Percentiles rank a stretch among this genome's conserved stretches.
phyloP scores from a whole-genome alignment of 2,797 vertebrate species.

The Thripadectes ignobilis region DNA sequence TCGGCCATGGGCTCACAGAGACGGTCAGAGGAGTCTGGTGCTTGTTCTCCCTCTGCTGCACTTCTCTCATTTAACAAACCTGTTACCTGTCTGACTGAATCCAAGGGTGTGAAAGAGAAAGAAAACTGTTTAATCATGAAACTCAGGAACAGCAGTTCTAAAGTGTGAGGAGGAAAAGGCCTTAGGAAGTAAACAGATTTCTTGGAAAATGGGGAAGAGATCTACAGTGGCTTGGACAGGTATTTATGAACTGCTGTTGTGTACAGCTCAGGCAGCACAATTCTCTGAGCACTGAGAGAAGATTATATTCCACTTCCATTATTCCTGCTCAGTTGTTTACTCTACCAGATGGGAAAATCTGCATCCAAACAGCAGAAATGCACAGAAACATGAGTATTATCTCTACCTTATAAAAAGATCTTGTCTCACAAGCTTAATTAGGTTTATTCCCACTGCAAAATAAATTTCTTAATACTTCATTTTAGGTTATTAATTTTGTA shows the following conservation, averaged over 20 bases:
- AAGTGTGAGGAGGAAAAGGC: not conserved
- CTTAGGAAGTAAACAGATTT: not conserved
- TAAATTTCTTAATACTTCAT: not conserved
- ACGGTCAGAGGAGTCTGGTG: fast-evolving
- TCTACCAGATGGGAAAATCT: not conserved
- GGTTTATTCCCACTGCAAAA: not conserved
- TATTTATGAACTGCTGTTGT: not conserved
- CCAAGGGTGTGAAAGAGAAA: not conserved
- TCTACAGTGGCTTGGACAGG: not conserved
- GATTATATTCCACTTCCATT: not conserved
- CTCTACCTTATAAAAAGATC: not conserved
- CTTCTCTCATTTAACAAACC: fast-evolving
- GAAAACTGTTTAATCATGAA: not conserved
- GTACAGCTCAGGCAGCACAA: not conserved
- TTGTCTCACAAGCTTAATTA: not conserved
- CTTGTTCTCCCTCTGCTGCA: not conserved
- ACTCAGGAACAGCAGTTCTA: not conserved
- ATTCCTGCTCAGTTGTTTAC: not conserved
- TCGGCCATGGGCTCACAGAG: not conserved
- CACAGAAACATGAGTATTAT: not conserved
- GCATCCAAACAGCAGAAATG: not conserved
- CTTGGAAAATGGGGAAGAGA: not conserved
- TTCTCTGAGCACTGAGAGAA: not conserved
- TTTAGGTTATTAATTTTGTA: not conserved
- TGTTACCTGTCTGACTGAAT: not conserved